Conservation (phyloP, 2,888 invertebrate genomes). For the Pteria penguin region DNA sequence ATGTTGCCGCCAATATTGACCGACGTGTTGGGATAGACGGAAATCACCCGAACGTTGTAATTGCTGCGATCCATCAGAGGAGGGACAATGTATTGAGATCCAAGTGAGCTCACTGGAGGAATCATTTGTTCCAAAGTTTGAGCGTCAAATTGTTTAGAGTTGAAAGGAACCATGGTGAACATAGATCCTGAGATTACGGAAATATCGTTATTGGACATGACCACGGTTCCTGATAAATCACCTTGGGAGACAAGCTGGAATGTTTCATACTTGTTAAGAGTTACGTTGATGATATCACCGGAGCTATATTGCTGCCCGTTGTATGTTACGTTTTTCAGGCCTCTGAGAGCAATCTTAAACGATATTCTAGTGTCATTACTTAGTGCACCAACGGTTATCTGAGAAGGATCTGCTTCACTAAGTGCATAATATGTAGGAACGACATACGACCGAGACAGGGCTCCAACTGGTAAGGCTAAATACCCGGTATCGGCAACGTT, state of each 20-base stretch:
- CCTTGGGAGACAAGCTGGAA: neutral
- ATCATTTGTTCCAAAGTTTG: conserved; percentile 22
- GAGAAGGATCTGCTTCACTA: neutral
- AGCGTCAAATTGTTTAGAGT: conserved; percentile 2
- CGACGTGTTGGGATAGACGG: neutral
- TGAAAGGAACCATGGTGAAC: neutral
- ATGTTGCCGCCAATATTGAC: neutral
- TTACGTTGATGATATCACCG: neutral
- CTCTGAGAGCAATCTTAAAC: neutral
- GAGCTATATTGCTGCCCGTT: neutral
- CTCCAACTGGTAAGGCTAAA: conserved; percentile 2
- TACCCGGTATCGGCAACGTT: conserved; percentile 16
- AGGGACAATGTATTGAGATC: conserved; percentile 9
- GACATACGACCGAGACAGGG: conserved; percentile 3
- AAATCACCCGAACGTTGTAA: conserved; percentile 3
- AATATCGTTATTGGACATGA: neutral
- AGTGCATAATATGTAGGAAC: conserved; percentile 1
- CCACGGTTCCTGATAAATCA: conserved; percentile 3
- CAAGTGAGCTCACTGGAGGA: neutral
- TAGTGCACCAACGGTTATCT: conserved; percentile 13
- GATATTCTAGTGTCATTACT: neutral
- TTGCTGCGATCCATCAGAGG: neutral
- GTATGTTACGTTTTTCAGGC: neutral
- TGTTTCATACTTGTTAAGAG: conserved; percentile 1
- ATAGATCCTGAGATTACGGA: conserved; percentile 6